Percentiles rank a stretch among this genome's conserved stretches.
phyloP scores from a whole-genome alignment of 2,888 invertebrate species.

The Morpho achilles region DNA sequence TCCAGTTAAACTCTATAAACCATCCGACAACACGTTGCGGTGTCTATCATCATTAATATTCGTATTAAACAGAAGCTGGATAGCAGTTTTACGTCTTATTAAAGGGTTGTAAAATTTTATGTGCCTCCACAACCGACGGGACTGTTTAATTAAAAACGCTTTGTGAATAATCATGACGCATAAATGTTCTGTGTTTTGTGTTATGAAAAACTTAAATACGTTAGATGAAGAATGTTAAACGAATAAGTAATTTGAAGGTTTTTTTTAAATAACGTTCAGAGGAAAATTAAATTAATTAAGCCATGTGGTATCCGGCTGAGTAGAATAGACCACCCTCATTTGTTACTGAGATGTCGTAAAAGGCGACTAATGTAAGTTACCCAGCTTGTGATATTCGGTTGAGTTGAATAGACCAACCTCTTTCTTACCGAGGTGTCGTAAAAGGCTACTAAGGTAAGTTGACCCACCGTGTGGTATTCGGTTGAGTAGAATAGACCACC shows the following conservation, averaged over 20 bases:
- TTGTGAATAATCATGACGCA: slow-evolving; percentile 70
- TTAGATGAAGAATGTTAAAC: slow-evolving; percentile 3
- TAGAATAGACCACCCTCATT: no score
- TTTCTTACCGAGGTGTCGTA: no score
- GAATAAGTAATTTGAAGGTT: slow-evolving; percentile 5
- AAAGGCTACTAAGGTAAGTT: no score
- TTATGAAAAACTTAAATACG: slow-evolving; percentile 1
- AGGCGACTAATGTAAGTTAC: no score
- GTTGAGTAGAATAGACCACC: no score
- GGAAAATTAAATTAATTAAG: neutral
- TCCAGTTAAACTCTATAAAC: slow-evolving; percentile 27
- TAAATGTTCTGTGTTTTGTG: slow-evolving; percentile 48
- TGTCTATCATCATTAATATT: slow-evolving; percentile 69
- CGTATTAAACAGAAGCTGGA: slow-evolving; percentile 61
- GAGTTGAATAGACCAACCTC: no score
- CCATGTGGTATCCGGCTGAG: no score
- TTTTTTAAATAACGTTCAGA: neutral
- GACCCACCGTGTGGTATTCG: no score
- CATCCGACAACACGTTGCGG: slow-evolving; percentile 54
- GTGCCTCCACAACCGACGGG: slow-evolving; percentile 53
- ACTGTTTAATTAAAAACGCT: slow-evolving; percentile 75
- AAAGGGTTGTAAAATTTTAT: slow-evolving; percentile 78
- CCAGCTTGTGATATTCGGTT: no score
- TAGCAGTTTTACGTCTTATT: slow-evolving; percentile 71
- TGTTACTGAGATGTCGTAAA: no score